phyloP scores from a whole-genome alignment of 2,888 invertebrate genomes.

The Philhelius pedissequus region DNA sequence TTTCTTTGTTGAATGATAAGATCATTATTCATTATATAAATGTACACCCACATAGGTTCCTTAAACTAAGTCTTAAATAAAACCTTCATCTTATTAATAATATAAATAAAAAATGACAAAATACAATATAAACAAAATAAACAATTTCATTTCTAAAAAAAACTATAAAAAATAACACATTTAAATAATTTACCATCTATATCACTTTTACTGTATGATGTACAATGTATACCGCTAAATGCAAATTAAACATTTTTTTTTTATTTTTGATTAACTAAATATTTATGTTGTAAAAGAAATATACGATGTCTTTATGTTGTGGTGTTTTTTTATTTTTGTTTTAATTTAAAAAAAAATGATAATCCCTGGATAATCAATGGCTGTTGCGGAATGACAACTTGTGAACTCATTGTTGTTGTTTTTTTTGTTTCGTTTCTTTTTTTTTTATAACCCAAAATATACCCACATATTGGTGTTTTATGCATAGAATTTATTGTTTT shows the following conservation, averaged over 20 bases:
- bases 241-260: constrained; percentile 10
- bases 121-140: background rate
- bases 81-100: constrained; percentile 6
- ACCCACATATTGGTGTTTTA: constrained; percentile 3
- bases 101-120: background rate
- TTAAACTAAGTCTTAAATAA: constrained; percentile 41
- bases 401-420: constrained; percentile 61
- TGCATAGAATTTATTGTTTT: constrained; percentile 5
- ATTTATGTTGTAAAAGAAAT: constrained; percentile 15
- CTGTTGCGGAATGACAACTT: constrained; percentile 68
- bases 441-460: background rate
- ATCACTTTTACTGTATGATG: constrained; percentile 40
- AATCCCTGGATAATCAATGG: constrained; percentile 57
- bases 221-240: constrained; percentile 43
- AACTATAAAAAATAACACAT: background rate
- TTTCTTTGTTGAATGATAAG: constrained; percentile 50
- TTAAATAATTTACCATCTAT: constrained; percentile 9
- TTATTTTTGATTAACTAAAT: background rate
- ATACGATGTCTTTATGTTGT: constrained; percentile 40
- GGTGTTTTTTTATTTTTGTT: background rate
- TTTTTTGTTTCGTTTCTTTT: too few species aligned
- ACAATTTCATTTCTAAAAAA: background rate
- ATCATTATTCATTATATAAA: background rate
- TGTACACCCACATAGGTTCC: constrained; percentile 12
- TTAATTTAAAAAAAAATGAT: background rate